Base-by-base conservation (phyloP, 2,113 vertebrate genomes). In the Melospiza melodia region DNA sequence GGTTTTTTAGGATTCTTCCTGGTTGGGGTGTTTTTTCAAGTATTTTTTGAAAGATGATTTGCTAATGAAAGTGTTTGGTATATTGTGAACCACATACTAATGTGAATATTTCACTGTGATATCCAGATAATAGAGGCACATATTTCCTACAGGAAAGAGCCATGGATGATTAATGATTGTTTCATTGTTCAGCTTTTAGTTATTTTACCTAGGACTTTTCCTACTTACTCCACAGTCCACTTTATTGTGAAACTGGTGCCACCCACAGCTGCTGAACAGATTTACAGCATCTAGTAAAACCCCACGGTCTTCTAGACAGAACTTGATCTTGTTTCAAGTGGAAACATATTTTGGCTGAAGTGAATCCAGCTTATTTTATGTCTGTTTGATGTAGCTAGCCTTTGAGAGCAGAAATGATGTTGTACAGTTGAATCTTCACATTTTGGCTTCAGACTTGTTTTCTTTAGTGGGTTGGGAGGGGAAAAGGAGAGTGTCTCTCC, bases 131-230 rank as follows among this genome's bases (percentile, higher is more conserved):
- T 92, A 92, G 90, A 66, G 65, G 63, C 81, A 87, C 81, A 24
- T 90, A 84, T 96, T 98, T 98, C 97, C 96, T 98, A 72, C 90
- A 96, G 98, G 98, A 98, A 98, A 96, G 76, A 94, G 78, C 93
- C 76, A 76, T 78, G 94, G 96, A 97, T 97, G 97, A 98, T 97
- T 96, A 94, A 98, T 96, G 94, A 95, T 90, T 74, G 75, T 95
- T 97, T 98, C 94, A 98, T 97, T 98, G 95, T 97, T 98, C 96
- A 93, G 94, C 85, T 96, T 95, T 89, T 91, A 67, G 90, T 97
- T 95, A 93, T 95, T 96, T 98, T 97, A 95, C 95, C 41, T 97
- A 97, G 84, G 93, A 96, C 80, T 95, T 97, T 94, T 92, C 83
- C 89, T 94, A 87, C 89, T 96, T 96, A 84, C 73, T 94, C 89